Percentiles rank a stretch among this genome's conserved stretches.
Conservation (phyloP, 2,888 invertebrate species). For the Tetheella fluctuosa region DNA sequence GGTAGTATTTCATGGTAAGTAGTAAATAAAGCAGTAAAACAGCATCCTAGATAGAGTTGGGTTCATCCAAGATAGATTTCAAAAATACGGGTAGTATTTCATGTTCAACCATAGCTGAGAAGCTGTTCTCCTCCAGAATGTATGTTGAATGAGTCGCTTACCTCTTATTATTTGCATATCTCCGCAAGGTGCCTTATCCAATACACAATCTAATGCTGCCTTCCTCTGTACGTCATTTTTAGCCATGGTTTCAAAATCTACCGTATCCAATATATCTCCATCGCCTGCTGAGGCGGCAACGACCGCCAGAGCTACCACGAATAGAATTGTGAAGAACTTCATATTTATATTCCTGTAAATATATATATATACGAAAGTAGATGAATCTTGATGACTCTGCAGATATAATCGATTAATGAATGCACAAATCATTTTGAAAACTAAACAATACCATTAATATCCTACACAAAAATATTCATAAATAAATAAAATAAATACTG, state of each 20-base stretch:
- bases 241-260: conserved; percentile 39
- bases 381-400: not conserved
- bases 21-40: too few species aligned
- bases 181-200: conserved; percentile 30
- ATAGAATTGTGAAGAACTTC: not conserved
- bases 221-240: conserved; percentile 40
- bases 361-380: not conserved
- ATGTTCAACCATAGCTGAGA: too few species aligned
- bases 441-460: too few species aligned
- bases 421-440: too few species aligned
- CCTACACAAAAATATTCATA: too few species aligned
- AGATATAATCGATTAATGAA: too few species aligned
- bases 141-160: not conserved
- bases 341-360: not conserved
- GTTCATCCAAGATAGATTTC: too few species aligned
- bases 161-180: not conserved
- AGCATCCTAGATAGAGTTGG: too few species aligned
- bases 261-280: conserved; percentile 25
- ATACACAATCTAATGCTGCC: conserved; percentile 43
- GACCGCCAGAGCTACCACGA: not conserved
- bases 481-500: too few species aligned
- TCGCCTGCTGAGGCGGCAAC: conserved; percentile 15
- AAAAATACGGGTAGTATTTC: too few species aligned
- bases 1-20: too few species aligned
- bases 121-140: not conserved